Base-by-base conservation (phyloP, 2,888 invertebrate genomes). In the Eudasyphora cyanicolor region DNA sequence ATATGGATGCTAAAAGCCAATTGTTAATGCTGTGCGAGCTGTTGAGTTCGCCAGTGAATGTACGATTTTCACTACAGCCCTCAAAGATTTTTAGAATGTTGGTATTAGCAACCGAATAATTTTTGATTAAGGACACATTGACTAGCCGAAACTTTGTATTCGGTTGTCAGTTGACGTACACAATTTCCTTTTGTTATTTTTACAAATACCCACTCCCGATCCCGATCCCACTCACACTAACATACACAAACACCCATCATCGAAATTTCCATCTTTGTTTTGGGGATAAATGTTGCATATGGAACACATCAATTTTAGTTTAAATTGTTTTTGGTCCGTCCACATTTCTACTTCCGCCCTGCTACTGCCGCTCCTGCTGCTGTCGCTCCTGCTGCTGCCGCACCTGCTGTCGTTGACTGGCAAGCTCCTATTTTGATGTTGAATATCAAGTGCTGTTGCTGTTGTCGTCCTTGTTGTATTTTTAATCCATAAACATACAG, bases 401-500 rank as follows among this genome's bases (percentile, higher is more conserved):
- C n/a, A 14, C 21, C 21, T 38, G 27, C 42, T 71, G n/a, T 64
- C 38, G 24, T 51, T 51, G 69, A n/a, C n/a, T n/a, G n/a, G n/a
- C n/a, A n/a, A n/a, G n/a, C n/a, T n/a, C n/a, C n/a, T n/a, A n/a
- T n/a, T n/a, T n/a, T n/a, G n/a, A n/a, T n/a, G n/a, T n/a, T n/a
- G n/a, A n/a, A n/a, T n/a, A n/a, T n/a, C n/a, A n/a, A n/a, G n/a
- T n/a, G n/a, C n/a, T 8, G 14, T 24, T 45, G 14, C n/a, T 24
- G 24, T 35, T 38, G 27, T 54, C 62, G n/a, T 64, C 38, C 17
- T 51, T 51, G 69, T 74, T 60, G n/a, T 42, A n/a, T 21, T 64
- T 45, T 45, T 60, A 74, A 75, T 51, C 29, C 62, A 71, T 76
- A 71, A 76, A 29, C 24, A 38, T 76, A 67, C 54, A 76, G 21